Conservation (phyloP, 1,140 invertebrate genomes). For the Drosophila nasuta region DNA sequence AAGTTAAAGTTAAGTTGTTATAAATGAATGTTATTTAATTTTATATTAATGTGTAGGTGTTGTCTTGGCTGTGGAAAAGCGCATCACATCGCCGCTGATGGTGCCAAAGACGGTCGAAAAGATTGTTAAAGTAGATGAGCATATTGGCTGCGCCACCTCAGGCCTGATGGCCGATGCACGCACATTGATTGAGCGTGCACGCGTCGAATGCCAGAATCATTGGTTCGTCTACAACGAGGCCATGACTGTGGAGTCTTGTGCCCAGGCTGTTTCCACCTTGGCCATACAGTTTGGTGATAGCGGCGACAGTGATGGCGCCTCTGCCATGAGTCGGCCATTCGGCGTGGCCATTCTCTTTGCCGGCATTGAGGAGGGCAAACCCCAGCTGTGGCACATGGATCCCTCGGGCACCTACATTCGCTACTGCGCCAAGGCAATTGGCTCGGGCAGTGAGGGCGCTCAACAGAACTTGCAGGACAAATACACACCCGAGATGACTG, state of each 20-base stretch:
- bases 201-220: constrained; percentile 98
- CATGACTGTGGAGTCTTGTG: constrained; percentile 98
- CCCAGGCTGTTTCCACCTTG: constrained; percentile 98
- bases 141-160: constrained; percentile 99
- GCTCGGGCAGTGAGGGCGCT: constrained; percentile 99
- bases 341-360: constrained; percentile 98
- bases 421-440: constrained; percentile 99
- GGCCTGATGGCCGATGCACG: constrained; percentile 98
- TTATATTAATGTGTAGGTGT: constrained; percentile 86
- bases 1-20: neutral
- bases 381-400: constrained; percentile 98
- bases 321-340: constrained; percentile 99
- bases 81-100: constrained; percentile 98
- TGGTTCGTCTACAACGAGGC: constrained; percentile 99
- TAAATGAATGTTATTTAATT: constrained; percentile 47
- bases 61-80: constrained; percentile 98
- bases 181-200: constrained; percentile 96
- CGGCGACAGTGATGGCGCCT: constrained; percentile 95
- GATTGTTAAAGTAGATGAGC: constrained; percentile 97
- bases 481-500: constrained; percentile 93
- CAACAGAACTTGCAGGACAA: constrained; percentile 96
- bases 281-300: constrained; percentile 99
- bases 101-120: constrained; percentile 98
- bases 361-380: constrained; percentile 93
- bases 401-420: constrained; percentile 99